Base-by-base conservation (phyloP, 2,113 vertebrate genomes). In the Phalacrocorax aristotelis region DNA sequence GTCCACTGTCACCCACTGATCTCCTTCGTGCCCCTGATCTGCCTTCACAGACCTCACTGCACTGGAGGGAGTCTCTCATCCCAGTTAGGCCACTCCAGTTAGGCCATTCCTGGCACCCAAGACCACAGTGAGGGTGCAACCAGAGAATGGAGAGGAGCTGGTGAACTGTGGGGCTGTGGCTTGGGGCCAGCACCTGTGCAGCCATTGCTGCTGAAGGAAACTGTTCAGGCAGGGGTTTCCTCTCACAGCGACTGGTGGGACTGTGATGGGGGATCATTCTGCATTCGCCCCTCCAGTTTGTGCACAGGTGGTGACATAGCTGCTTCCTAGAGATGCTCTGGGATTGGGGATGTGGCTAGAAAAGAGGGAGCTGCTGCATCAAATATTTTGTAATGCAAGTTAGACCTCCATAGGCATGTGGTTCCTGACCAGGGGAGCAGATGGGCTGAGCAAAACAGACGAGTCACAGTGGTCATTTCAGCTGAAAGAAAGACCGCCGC, bases 251-350 rank as follows among this genome's bases (percentile, higher is more conserved):
- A 5, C 20, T 36, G 3, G 3, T 4, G 5, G 4, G 1, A 64
- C 21, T 27, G 8, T 0, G 0, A 25, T 1, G 21, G 4, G 15
- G 4, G 4, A 16, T 40, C 26, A 11, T 46, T 64, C 23, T 49
- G 11, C 34, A 19, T 83, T 46, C 0, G 0, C 3, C 3, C 5
- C 10, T 22, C 32, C 9, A 29, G 10, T 5, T 52, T 9, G 25
- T 54, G 3, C 32, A 8, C 2, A 2, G 2, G 9, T 48, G 1
- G 2, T 32, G 15, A 12, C 23, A 12, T 27, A 27, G 3, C 7
- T 34, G 1, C 36, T 61, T 57, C 7, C 7, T 22, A 19, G 11
- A 19, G 0, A 1, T 14, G 1, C 4, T 51, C 13, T 32, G 20
- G 15, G 6, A 5, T 52, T 89, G 48, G 15, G 16, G 11, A 3